A percentile compares a stretch with the other conserved stretches of the same genome.
phyloP scores from a whole-genome alignment of 2,797 vertebrate genomes.

The Betta splendens region DNA sequence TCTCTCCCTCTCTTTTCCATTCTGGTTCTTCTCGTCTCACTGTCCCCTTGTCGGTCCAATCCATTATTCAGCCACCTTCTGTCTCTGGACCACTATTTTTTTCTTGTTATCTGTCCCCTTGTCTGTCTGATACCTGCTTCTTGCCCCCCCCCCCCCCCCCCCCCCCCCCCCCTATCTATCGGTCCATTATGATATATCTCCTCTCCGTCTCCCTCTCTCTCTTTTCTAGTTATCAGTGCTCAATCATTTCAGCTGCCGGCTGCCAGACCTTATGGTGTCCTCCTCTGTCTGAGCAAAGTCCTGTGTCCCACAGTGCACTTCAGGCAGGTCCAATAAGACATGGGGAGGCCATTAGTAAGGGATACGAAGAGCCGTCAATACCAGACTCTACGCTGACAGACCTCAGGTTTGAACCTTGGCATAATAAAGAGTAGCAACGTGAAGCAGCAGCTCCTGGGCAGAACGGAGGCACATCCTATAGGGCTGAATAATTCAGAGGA shows the following conservation, averaged over 20 bases:
- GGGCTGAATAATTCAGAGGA: constrained; percentile 70
- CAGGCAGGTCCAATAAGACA: constrained; percentile 11
- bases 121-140: constrained; percentile 49
- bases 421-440: neutral
- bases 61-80: constrained; percentile 71
- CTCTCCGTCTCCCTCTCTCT: constrained; percentile 2
- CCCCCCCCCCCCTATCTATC: constrained; percentile 27
- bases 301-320: constrained; percentile 12
- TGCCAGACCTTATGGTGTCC: constrained; percentile 35
- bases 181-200: constrained; percentile 37
- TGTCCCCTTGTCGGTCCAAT: constrained; percentile 60
- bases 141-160: constrained; percentile 29
- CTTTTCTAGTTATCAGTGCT: constrained; percentile 5
- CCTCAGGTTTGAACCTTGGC: too few species aligned
- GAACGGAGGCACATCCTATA: constrained; percentile 22
- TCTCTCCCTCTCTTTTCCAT: constrained; percentile 64
- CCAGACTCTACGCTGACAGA: too few species aligned
- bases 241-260: constrained; percentile 33
- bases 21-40: constrained; percentile 57
- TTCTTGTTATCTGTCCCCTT: constrained; percentile 56
- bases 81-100: constrained; percentile 61
- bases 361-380: too few species aligned
- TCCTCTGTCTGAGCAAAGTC: constrained; percentile 26
- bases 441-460: constrained; percentile 20
- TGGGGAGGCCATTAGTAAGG: neutral